Conservation (phyloP, 2,888 invertebrate genomes). For the Spodoptera littoralis region DNA sequence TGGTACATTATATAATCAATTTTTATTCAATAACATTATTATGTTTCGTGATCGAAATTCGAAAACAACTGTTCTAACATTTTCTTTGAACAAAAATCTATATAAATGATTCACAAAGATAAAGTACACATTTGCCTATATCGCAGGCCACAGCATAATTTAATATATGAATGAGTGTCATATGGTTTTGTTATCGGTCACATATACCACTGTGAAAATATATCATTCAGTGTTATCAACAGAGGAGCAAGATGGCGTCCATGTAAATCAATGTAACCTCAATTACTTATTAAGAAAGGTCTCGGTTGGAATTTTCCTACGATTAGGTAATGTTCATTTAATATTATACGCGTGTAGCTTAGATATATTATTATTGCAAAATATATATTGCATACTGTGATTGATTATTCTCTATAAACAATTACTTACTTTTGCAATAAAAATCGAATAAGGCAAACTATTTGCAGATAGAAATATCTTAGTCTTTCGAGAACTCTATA, state of each 20-base stretch:
- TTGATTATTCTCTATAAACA: too few relatives aligned
- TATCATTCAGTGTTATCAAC: constrained; percentile 75
- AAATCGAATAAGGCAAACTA: too few relatives aligned
- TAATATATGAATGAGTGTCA: constrained; percentile 68
- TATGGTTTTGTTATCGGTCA: constrained; percentile 69
- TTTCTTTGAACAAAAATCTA: too few relatives aligned
- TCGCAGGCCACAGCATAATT: constrained; percentile 38
- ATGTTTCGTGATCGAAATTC: too few relatives aligned
- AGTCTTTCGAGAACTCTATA: too few relatives aligned
- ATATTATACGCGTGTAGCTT: not conserved
- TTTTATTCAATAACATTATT: too few relatives aligned
- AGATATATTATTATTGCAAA: not conserved
- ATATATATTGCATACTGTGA: not conserved
- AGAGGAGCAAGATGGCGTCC: constrained; percentile 76
- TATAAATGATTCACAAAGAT: not conserved
- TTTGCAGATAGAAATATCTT: too few relatives aligned
- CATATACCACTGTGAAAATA: constrained; percentile 78
- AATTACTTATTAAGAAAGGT: constrained; percentile 85
- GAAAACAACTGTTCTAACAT: too few relatives aligned
- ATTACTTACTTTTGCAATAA: too few relatives aligned
- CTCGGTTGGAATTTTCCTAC: constrained; percentile 82
- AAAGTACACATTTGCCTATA: constrained; percentile 17
- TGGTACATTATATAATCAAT: too few relatives aligned
- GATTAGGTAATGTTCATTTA: constrained; percentile 61
- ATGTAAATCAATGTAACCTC: constrained; percentile 86